A percentile compares a stretch with the other conserved stretches of the same genome.
phyloP scores from a whole-genome alignment of 2,797 vertebrate species.

The Falco naumanni region DNA sequence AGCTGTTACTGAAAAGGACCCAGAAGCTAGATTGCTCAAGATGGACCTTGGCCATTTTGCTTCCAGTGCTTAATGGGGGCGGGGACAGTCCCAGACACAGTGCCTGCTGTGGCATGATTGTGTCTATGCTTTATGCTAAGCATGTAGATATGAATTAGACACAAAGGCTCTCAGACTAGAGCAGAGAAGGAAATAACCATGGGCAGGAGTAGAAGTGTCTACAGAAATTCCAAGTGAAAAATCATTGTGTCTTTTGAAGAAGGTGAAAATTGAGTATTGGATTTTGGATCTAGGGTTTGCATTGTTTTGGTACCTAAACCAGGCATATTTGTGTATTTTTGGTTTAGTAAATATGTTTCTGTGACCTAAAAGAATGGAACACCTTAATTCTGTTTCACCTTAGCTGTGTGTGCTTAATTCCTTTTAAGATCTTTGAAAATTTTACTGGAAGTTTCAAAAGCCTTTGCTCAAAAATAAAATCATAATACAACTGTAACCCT shows the following conservation, averaged over 20 bases:
- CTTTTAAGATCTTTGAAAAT: background rate
- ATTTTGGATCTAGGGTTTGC: background rate
- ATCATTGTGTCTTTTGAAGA: background rate
- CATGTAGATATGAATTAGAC: background rate
- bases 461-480: background rate
- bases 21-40: background rate
- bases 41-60: background rate
- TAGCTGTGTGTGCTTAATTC: background rate
- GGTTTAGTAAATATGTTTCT: background rate
- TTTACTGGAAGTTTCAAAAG: background rate
- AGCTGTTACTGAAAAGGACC: background rate
- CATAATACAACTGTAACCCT: background rate
- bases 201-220: background rate
- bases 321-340: background rate
- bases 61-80: background rate
- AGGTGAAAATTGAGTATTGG: background rate
- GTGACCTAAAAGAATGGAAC: background rate
- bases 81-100: background rate
- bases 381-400: background rate
- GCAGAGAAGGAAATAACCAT: background rate
- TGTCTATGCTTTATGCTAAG: background rate
- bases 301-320: background rate
- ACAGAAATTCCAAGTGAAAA: background rate
- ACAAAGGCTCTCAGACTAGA: background rate
- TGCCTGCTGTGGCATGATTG: background rate